A percentile compares a stretch with the other conserved stretches of the same genome.
These are phyloP conservation scores for Aselliscus stoliczkanus DNA, from an alignment of 2,797 vertebrate species.

Conservation along the genomic window DNA sequence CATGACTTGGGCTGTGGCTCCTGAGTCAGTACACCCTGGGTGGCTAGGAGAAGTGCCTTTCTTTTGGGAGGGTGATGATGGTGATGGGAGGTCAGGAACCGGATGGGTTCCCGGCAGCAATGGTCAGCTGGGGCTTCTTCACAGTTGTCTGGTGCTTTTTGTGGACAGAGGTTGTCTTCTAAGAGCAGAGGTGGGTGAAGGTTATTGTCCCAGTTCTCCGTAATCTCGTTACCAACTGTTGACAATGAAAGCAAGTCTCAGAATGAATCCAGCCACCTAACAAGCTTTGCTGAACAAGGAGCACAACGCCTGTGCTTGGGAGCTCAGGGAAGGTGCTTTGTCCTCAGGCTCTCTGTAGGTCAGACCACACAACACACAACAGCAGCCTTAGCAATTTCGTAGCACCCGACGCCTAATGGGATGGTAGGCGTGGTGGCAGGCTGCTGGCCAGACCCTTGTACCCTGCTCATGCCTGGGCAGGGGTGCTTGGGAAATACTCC, in stretches of 20 bases:
- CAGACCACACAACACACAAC: neutral
- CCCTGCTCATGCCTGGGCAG: neutral
- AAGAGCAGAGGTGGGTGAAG: neutral
- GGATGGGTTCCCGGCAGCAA: rapidly evolving
- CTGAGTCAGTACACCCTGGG: neutral
- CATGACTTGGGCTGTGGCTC: neutral
- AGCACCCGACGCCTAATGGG: neutral
- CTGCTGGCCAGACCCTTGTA: too few relatives aligned
- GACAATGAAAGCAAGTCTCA: neutral
- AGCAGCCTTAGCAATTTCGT: neutral
- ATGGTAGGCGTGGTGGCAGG: neutral
- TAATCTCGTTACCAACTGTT: neutral
- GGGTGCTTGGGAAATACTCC: neutral
- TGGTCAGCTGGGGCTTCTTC: neutral
- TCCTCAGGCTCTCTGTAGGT: neutral
- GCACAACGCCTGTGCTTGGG: neutral
- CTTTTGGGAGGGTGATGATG: neutral
- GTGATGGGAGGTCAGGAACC: neutral
- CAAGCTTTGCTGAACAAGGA: neutral
- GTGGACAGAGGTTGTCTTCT: neutral
- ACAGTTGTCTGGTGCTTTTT: neutral
- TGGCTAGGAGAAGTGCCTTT: neutral
- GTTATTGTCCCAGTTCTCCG: neutral
- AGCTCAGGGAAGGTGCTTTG: neutral
- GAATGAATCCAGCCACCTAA: neutral